Evolutionary conservation across 1,140 invertebrate genomes (phyloP).

Genomic region (Mactra quadrangularis): DNA sequence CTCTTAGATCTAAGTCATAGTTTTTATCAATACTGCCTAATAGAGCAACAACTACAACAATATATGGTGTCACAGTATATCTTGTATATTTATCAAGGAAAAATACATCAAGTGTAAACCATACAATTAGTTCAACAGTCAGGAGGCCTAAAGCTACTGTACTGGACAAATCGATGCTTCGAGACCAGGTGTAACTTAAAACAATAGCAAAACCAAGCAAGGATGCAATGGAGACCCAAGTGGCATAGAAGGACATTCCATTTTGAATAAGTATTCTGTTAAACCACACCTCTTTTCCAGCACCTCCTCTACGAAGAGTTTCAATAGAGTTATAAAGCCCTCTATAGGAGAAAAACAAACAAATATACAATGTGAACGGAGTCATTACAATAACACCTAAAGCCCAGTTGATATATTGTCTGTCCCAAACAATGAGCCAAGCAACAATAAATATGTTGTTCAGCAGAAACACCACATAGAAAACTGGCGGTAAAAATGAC

Average conservation of each 20-base stretch:
- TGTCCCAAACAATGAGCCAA: conserved; percentile 80
- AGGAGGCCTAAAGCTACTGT: conserved; percentile 70
- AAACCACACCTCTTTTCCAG: conserved; percentile 73
- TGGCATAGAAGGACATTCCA: conserved; percentile 78
- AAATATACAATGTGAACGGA: conserved; percentile 71
- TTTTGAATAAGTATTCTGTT: conserved; percentile 79
- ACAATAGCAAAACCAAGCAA: conserved; percentile 76
- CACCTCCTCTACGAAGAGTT: conserved; percentile 41
- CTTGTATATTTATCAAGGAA: conserved; percentile 67
- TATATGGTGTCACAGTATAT: conserved; percentile 67
- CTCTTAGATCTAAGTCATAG: conserved; percentile 25
- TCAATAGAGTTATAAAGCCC: conserved; percentile 50
- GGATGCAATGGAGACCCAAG: conserved; percentile 79
- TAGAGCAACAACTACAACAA: conserved; percentile 66
- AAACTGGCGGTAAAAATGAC: conserved; percentile 58
- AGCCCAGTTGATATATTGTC: conserved; percentile 66
- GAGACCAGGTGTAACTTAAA: conserved; percentile 60
- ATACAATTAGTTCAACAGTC: conserved; percentile 65
- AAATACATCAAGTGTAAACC: conserved; percentile 70
- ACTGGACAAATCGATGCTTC: conserved; percentile 43
- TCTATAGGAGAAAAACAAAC: conserved; percentile 67
- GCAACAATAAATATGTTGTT: conserved; percentile 71
- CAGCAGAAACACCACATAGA: conserved; percentile 69
- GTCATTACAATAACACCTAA: conserved; percentile 65
- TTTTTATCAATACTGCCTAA: conserved; percentile 59